Percentiles rank a stretch among this genome's conserved stretches.
phyloP scores from a whole-genome alignment of 2,888 invertebrate genomes.

The Caenorhabditis plicata region DNA sequence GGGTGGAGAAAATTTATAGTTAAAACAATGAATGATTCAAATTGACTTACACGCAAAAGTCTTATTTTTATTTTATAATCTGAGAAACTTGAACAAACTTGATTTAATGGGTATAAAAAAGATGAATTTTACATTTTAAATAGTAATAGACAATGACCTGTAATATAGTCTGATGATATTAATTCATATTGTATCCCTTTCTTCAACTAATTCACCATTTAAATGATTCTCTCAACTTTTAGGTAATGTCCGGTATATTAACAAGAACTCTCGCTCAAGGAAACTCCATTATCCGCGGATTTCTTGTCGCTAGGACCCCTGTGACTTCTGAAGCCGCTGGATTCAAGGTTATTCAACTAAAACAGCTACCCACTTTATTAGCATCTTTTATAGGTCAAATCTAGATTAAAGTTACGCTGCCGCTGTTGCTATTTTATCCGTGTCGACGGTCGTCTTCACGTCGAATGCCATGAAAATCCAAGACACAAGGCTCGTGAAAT shows the following conservation, averaged over 20 bases:
- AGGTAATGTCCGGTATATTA: slow-evolving; percentile 26
- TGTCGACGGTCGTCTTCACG: slow-evolving; percentile 58
- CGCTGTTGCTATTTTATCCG: slow-evolving; percentile 54
- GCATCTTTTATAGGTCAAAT: slow-evolving; percentile 42
- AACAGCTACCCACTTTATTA: background rate
- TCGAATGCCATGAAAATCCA: slow-evolving; percentile 56
- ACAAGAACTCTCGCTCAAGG: slow-evolving; percentile 15
- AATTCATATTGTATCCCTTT: too few species aligned
- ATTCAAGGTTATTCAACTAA: slow-evolving; percentile 18
- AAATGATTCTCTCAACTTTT: too few species aligned
- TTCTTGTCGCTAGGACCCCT: slow-evolving; percentile 13
- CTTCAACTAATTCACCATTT: too few species aligned
- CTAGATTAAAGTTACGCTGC: slow-evolving; percentile 54
- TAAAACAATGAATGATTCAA: too few species aligned
- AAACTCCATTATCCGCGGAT: slow-evolving; percentile 12
- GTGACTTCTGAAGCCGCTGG: slow-evolving; percentile 19
- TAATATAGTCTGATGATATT: too few species aligned
- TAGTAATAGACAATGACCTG: too few species aligned
- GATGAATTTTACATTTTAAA: too few species aligned
- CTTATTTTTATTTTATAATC: too few species aligned
- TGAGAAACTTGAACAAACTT: too few species aligned
- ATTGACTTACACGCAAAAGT: too few species aligned
- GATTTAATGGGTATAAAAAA: too few species aligned
- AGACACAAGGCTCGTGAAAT: slow-evolving; percentile 56
- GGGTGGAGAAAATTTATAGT: too few species aligned